These are phyloP conservation scores for Drosophila atripex DNA, from an alignment of 2,888 invertebrate genomes.

Conservation along the genomic window DNA sequence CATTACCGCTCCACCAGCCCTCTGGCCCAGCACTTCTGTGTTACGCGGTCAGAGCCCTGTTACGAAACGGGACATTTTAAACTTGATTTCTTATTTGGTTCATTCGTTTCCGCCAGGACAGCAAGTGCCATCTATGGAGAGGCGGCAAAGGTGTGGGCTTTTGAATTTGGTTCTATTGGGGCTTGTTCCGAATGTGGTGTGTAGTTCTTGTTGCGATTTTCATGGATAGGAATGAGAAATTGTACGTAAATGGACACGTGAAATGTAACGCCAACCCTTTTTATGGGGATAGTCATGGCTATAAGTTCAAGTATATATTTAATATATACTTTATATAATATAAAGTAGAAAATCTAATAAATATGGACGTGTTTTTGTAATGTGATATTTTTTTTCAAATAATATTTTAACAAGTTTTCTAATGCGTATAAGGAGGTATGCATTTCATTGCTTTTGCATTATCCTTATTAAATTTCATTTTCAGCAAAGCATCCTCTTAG, in stretches of 20 bases:
- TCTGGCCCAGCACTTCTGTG: conserved; percentile 3
- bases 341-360: too few species aligned
- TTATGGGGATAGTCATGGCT: too few species aligned
- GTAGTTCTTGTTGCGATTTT: neutral
- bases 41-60: conserved; percentile 21
- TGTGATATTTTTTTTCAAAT: too few species aligned
- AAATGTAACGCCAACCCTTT: too few species aligned
- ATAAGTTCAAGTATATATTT: too few species aligned
- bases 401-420: too few species aligned
- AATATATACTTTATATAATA: neutral
- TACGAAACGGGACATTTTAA: conserved; percentile 29
- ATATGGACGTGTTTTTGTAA: too few species aligned
- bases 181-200: neutral
- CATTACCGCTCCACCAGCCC: neutral
- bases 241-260: too few species aligned
- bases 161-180: neutral
- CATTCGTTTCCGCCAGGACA: conserved; percentile 22
- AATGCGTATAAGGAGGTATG: neutral
- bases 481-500: neutral
- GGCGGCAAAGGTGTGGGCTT: neutral
- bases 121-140: neutral
- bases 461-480: neutral
- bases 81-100: conserved; percentile 43
- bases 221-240: too few species aligned
- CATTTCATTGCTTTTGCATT: neutral